Evolutionary conservation across 2,797 vertebrate species (phyloP), one percentile per base, ranked within the genome.

Genomic region (Melanotaenia maccullochi): DNA sequence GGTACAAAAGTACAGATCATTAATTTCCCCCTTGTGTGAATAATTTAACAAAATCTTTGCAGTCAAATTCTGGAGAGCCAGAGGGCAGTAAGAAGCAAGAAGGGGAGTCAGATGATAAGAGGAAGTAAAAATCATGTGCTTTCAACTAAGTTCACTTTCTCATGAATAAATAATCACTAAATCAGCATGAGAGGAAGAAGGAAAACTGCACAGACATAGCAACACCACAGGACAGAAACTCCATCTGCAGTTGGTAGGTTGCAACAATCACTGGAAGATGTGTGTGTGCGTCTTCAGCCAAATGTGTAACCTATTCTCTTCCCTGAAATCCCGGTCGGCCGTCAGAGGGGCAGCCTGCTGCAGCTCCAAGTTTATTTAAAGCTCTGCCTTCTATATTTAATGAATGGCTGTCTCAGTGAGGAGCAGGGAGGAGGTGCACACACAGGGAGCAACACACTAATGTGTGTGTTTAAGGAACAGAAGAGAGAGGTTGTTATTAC

Each of bases 301-400:
- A 89, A 87, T 69, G 69, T 81, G 76, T 82, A 60, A 81, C 75
- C 79, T 81, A 69, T 85, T 86, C 75, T 85, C 68, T 88, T 88
- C 87, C 77, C 65, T 75, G 75, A 89, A 76, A 24, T 90, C 79
- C 87, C 89, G 67, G 73, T 78, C 55, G 76, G 78, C 69, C 65
- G 32, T 81, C 14, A 42, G 57, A 76, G 81, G 80, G 81, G 75
- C 76, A 69, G 83, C 60, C 84, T 75, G 76, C 83, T 85, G 71
- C 73, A 60, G 83, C 89, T 80, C 71, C 69, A 59, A 75, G 79
- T 88, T 90, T 93, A 93, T 93, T 93, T 93, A 93, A 91, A 91
- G 90, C 88, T 78, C 80, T 42, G 81, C 68, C 83, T 86, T 93
- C 87, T 93, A 93, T 93, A 90, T 93, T 94, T 93, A 91, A 93